Conservation (phyloP, 1,140 invertebrate genomes). For the Cotesia chilonis region DNA sequence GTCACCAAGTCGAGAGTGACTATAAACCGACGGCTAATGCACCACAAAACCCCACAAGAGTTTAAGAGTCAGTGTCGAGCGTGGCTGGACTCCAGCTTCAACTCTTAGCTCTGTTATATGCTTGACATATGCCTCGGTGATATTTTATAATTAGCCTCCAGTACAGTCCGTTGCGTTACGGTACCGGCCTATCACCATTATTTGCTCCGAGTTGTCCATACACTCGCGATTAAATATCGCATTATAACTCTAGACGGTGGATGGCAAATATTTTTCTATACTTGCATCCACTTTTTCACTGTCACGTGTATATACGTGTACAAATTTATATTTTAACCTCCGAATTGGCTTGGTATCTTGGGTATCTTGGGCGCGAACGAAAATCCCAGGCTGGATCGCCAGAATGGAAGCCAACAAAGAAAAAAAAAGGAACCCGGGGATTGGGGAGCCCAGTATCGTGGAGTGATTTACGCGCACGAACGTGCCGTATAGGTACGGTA, state of each 20-base stretch:
- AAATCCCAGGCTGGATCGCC: too few relatives aligned
- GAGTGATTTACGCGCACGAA: slow-evolving; percentile 42
- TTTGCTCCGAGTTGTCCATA: slow-evolving; percentile 14
- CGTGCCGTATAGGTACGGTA: slow-evolving; percentile 39
- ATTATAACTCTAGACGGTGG: slow-evolving; percentile 26
- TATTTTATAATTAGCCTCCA: slow-evolving; percentile 42
- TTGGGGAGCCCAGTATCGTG: slow-evolving; percentile 25
- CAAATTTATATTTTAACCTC: too few relatives aligned
- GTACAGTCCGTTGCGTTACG: slow-evolving; percentile 20
- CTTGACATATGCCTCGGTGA: slow-evolving; percentile 24
- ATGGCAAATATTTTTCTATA: slow-evolving; percentile 13
- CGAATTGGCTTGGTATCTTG: too few relatives aligned
- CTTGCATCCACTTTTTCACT: background rate
- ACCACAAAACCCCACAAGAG: too few relatives aligned
- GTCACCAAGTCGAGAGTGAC: slow-evolving; percentile 3
- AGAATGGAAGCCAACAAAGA: too few relatives aligned
- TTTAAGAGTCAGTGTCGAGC: background rate
- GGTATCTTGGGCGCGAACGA: too few relatives aligned
- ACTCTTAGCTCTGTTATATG: background rate
- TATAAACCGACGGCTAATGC: too few relatives aligned
- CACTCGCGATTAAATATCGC: slow-evolving; percentile 41
- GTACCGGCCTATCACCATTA: slow-evolving; percentile 1
- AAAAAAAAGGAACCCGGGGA: background rate
- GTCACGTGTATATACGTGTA: slow-evolving; percentile 4
- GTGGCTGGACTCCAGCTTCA: slow-evolving; percentile 3